These are phyloP conservation scores for Pammene aurita DNA, from an alignment of 2,888 invertebrate species.

Conservation along the genomic window DNA sequence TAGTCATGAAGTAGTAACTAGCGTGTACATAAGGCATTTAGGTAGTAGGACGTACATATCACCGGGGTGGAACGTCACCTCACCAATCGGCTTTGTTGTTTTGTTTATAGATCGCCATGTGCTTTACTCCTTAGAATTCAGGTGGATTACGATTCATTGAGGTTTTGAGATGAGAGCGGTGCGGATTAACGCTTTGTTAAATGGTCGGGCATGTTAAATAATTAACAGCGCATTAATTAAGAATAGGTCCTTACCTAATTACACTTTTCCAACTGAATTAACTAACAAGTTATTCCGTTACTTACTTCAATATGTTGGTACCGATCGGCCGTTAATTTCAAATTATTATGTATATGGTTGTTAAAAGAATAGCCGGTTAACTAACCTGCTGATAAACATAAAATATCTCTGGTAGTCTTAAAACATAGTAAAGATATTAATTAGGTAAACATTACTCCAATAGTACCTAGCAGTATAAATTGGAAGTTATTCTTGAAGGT, in stretches of 20 bases:
- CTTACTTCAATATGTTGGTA: conserved; percentile 5
- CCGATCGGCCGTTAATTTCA: conserved; percentile 8
- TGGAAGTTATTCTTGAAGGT: too few relatives aligned
- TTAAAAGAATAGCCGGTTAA: neutral
- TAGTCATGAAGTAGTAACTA: conserved; percentile 84
- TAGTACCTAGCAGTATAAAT: too few relatives aligned
- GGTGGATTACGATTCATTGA: conserved; percentile 30
- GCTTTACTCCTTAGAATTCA: conserved; percentile 71
- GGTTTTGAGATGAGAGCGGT: conserved; percentile 9
- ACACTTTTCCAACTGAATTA: neutral
- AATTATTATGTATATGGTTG: neutral
- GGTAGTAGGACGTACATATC: conserved; percentile 83
- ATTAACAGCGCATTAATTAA: neutral
- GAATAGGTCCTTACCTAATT: neutral
- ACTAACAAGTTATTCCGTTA: neutral
- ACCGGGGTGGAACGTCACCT: conserved; percentile 83
- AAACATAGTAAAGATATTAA: too few relatives aligned
- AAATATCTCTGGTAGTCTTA: neutral
- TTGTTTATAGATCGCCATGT: conserved; percentile 79
- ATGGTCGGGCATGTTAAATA: neutral
- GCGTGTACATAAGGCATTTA: conserved; percentile 84
- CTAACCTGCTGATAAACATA: neutral
- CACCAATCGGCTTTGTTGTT: conserved; percentile 83
- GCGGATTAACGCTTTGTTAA: conserved; percentile 3
- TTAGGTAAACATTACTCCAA: too few relatives aligned